Conservation (phyloP, 2,888 invertebrate genomes). For the Andrena trimmerana region DNA sequence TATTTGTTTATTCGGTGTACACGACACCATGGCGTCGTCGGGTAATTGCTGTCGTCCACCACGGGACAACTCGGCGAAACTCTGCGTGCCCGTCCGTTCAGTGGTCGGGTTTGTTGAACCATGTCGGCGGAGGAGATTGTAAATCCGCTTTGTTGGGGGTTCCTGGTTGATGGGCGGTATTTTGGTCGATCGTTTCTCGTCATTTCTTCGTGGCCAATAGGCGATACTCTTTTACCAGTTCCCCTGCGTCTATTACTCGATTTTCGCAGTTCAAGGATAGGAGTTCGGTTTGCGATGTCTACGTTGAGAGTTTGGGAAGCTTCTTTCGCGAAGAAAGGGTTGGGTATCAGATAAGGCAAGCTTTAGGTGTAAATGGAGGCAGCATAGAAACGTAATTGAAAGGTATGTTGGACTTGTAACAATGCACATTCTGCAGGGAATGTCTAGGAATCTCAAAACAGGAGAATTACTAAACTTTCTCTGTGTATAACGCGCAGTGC, state of each 20-base stretch:
- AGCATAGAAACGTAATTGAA: too few relatives aligned
- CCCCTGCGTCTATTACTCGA: background rate
- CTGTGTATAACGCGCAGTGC: too few relatives aligned
- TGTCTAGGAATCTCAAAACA: too few relatives aligned
- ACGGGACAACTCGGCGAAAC: conserved; percentile 47
- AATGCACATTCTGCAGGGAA: too few relatives aligned
- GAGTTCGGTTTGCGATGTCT: too few relatives aligned
- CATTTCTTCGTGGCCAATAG: background rate
- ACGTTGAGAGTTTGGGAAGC: too few relatives aligned
- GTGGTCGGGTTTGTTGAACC: conserved; percentile 45
- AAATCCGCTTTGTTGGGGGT: background rate
- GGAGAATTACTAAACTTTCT: too few relatives aligned
- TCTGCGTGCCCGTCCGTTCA: conserved; percentile 16
- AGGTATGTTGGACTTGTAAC: too few relatives aligned
- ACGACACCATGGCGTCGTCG: conserved; percentile 57
- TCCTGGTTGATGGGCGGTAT: background rate
- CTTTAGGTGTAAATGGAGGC: too few relatives aligned
- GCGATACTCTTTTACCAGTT: background rate
- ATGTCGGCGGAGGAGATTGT: conserved; percentile 35
- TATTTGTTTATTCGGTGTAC: conserved; percentile 71
- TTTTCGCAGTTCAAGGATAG: too few relatives aligned
- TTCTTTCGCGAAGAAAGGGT: too few relatives aligned
- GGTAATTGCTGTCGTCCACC: conserved; percentile 58
- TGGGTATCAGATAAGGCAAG: too few relatives aligned
- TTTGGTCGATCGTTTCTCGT: background rate